Base-by-base conservation (phyloP, 2,797 vertebrate species). In the Gobio occitaniae region DNA sequence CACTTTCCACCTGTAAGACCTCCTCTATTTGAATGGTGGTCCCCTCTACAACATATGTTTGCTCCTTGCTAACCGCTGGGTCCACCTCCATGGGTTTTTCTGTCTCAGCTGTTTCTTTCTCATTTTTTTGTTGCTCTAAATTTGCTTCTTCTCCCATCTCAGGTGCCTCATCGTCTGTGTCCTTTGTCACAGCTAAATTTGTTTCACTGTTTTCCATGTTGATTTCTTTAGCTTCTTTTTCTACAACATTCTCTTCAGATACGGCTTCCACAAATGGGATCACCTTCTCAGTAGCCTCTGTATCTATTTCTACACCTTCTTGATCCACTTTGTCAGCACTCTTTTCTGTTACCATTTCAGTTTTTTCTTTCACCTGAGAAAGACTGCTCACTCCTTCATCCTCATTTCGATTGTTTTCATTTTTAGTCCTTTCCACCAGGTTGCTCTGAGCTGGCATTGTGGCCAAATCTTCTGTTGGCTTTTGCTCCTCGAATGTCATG, bases 1-100 rank as follows among this genome's bases (percentile, higher is more conserved):
- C 47, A 75, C 59, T 83, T 54, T 75, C 77, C 75, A 21, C 56
- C 38, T 48, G 21, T 70, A 25, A 65, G 13, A 44, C n/a, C 12
- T 70, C 38, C 10, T 32, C 36, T 56, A 21, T 61, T 77, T 32
- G 44, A 71, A n/a, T 63, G 16, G 48, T 70, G n/a, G 48, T 61
- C 6, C 13, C 78, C 8, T 36, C 38, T 32, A 63, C n/a, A 59
- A 71, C 41, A 16, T 12, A 3, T 19, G n/a, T 59, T 59, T 82
- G 52, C 6, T 15, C 25, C 29, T 61, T 29, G 52, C 15, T 6
- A 29, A 48, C 7, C 66, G 66, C 32, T 68, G 32, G 29, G 11
- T 8, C 70, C 21, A 32, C 21, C 11, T 74, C 63, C 29, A 74
- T 75, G 9, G 36, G 50, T n/a, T 11, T 61, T 85, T 80, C 47